phyloP scores from a whole-genome alignment of 2,113 vertebrate genomes.

The Corydoras sp. region DNA sequence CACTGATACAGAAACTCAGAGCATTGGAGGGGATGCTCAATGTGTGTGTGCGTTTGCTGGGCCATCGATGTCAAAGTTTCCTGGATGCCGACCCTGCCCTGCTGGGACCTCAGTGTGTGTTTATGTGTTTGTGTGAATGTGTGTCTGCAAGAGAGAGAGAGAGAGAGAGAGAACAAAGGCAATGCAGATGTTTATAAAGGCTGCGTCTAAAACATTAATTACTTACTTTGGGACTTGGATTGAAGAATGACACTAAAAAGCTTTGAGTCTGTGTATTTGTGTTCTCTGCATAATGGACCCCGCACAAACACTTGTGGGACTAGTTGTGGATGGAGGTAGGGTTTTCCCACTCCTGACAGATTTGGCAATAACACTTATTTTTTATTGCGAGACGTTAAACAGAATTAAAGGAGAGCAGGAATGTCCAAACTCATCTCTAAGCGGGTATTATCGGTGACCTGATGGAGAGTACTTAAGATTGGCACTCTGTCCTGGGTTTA shows the following conservation, averaged over 20 bases:
- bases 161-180: background rate
- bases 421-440: too few species aligned
- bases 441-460: too few species aligned
- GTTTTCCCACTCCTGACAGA: too few species aligned
- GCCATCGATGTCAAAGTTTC: slow-evolving; percentile 20
- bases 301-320: too few species aligned
- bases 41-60: slow-evolving; percentile 10
- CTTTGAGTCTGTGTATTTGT: background rate
- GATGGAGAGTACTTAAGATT: too few species aligned
- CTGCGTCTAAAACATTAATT: background rate
- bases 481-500: too few species aligned
- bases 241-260: background rate
- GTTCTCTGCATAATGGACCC: too few species aligned
- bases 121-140: slow-evolving; percentile 7
- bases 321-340: too few species aligned
- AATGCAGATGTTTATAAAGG: slow-evolving; percentile 36
- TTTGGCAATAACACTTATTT: too few species aligned
- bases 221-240: background rate
- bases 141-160: background rate
- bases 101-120: slow-evolving; percentile 8
- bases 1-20: slow-evolving; percentile 36
- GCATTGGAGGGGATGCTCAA: background rate
- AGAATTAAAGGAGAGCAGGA: background rate
- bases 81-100: slow-evolving; percentile 12
- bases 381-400: background rate